phyloP scores from a whole-genome alignment of 2,113 vertebrate species.

The Actenoides hombroni region DNA sequence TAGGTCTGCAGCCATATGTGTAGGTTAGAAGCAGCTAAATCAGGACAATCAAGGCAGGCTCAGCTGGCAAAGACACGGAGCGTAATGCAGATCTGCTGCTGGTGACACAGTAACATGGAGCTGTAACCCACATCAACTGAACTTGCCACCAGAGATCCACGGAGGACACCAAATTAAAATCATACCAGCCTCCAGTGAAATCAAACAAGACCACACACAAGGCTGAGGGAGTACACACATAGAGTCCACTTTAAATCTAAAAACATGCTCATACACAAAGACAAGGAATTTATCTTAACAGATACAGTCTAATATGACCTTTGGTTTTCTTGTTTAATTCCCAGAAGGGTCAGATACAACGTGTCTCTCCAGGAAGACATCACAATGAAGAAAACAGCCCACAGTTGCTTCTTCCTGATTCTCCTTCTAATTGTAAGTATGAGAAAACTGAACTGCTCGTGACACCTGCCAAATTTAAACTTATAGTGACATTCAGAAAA shows the following conservation, averaged over 20 bases:
- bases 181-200: fast-evolving
- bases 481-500: neutral
- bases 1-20: neutral
- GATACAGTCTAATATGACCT: neutral
- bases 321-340: conserved; percentile 26
- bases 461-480: neutral
- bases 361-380: conserved; percentile 4
- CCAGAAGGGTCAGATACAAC: neutral
- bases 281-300: neutral
- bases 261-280: neutral
- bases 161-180: neutral
- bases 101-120: too few relatives aligned
- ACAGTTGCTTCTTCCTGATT: conserved; percentile 57
- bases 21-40: neutral
- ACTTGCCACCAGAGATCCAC: neutral
- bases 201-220: neutral
- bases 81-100: neutral
- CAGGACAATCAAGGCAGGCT: neutral
- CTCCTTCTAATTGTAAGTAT: conserved; percentile 71
- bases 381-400: conserved; percentile 57
- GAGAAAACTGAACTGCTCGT: neutral
- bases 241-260: neutral
- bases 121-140: neutral
- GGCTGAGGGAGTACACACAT: too few relatives aligned
- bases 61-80: neutral